These are phyloP conservation scores for Apistogramma diplotaenia DNA, from an alignment of 2,113 vertebrate species.

Conservation along the genomic window DNA sequence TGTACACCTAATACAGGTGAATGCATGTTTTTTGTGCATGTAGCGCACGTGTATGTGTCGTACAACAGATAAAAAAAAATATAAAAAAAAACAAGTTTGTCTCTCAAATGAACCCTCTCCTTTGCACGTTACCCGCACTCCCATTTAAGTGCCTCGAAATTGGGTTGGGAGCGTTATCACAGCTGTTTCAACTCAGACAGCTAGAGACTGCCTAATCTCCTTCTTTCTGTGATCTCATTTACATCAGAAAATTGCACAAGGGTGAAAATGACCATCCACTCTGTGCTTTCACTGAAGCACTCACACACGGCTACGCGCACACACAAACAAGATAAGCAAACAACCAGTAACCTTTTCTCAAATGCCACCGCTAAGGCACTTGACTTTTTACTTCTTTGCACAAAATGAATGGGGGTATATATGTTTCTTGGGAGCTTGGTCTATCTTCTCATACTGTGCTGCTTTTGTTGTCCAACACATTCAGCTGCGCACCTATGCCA, in stretches of 20 bases:
- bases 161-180: constrained; percentile 29
- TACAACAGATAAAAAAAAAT: not conserved
- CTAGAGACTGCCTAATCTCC: constrained; percentile 11
- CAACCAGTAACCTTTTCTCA: constrained; percentile 60
- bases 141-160: constrained; percentile 13
- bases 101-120: not conserved
- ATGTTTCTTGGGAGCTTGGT: not conserved
- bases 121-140: constrained; percentile 12
- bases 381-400: constrained; percentile 42
- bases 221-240: constrained; percentile 37
- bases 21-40: not conserved
- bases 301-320: not conserved
- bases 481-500: constrained; percentile 40
- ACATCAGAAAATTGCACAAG: constrained; percentile 23
- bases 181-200: constrained; percentile 20
- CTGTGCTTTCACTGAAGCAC: constrained; percentile 1
- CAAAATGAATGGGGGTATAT: constrained; percentile 23
- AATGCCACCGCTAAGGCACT: constrained; percentile 49
- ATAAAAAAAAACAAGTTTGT: not conserved
- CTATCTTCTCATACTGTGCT: constrained; percentile 38
- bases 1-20: not conserved
- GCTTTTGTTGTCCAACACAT: constrained; percentile 56
- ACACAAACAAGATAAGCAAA: constrained; percentile 48
- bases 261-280: constrained; percentile 31
- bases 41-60: not conserved